A percentile compares a stretch with the other conserved stretches of the same genome.
Conservation (phyloP, 1,140 invertebrate genomes). For the Anastrepha obliqua region DNA sequence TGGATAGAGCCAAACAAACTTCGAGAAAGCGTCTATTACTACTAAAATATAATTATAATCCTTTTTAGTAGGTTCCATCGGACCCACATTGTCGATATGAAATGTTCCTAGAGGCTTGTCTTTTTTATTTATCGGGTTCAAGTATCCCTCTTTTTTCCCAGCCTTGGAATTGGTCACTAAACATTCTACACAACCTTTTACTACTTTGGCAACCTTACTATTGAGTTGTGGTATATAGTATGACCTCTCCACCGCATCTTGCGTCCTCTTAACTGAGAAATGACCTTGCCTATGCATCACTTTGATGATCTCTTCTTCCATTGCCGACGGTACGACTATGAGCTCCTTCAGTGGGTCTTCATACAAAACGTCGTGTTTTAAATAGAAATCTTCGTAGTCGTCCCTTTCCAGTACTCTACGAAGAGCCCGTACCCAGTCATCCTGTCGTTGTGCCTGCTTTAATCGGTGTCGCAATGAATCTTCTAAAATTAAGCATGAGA, state of each 20-base stretch:
- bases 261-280: neutral
- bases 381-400: no score
- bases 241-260: neutral
- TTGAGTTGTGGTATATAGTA: neutral
- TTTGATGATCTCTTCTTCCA: constrained; percentile 21
- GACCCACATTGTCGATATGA: neutral
- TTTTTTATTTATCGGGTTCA: neutral
- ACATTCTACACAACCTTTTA: neutral
- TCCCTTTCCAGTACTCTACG: no score
- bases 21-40: neutral
- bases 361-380: neutral
- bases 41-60: neutral
- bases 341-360: constrained; percentile 16
- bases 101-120: neutral
- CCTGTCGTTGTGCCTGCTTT: no score
- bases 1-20: no score
- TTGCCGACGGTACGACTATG: neutral
- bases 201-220: neutral
- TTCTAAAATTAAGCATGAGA: constrained; percentile 61
- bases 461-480: no score
- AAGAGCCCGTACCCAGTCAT: no score
- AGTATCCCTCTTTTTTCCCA: neutral
- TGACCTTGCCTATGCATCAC: constrained; percentile 7
- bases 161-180: neutral
- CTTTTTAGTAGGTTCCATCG: neutral